Percentiles rank a stretch among this genome's conserved stretches.
Conservation (phyloP, 2,888 invertebrate species). For the Drosophila fungiperda region DNA sequence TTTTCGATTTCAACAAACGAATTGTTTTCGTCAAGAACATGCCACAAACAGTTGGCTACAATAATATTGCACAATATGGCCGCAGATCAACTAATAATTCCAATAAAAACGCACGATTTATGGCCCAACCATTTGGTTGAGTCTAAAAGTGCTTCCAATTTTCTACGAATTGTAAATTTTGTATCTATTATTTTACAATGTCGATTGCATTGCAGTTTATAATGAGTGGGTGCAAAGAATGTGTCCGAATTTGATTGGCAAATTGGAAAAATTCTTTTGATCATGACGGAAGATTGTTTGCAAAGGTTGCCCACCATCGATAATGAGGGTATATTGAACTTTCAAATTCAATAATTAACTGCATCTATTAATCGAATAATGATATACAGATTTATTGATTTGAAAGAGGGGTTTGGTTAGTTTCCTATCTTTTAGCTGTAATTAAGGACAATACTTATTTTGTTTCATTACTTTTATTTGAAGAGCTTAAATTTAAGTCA, state of each 20-base stretch:
- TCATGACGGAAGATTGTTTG: constrained; percentile 28
- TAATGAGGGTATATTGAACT: constrained; percentile 49
- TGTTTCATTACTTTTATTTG: not conserved
- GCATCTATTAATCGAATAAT: not conserved
- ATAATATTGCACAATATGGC: constrained; percentile 79
- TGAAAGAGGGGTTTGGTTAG: not conserved
- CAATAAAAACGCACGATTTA: constrained; percentile 72
- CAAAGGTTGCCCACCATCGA: constrained; percentile 13
- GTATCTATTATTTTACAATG: constrained; percentile 29
- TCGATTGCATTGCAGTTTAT: constrained; percentile 60
- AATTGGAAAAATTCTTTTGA: constrained; percentile 68
- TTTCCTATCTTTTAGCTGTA: too few relatives aligned
- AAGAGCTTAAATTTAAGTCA: not conserved
- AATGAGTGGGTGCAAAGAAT: constrained; percentile 44
- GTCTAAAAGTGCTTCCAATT: constrained; percentile 47
- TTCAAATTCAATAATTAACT: constrained; percentile 3
- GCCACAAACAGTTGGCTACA: constrained; percentile 66
- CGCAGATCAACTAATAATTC: constrained; percentile 79
- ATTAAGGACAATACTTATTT: too few relatives aligned
- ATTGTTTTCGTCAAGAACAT: constrained; percentile 75
- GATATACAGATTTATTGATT: not conserved
- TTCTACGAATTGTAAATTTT: constrained; percentile 51
- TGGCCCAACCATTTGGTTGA: constrained; percentile 49
- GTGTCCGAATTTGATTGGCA: constrained; percentile 59
- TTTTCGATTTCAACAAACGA: constrained; percentile 55